Evolutionary conservation across 1,140 invertebrate species (phyloP), one percentile per base, ranked within the genome.

Genomic region (Muscidifurax raptorellus): DNA sequence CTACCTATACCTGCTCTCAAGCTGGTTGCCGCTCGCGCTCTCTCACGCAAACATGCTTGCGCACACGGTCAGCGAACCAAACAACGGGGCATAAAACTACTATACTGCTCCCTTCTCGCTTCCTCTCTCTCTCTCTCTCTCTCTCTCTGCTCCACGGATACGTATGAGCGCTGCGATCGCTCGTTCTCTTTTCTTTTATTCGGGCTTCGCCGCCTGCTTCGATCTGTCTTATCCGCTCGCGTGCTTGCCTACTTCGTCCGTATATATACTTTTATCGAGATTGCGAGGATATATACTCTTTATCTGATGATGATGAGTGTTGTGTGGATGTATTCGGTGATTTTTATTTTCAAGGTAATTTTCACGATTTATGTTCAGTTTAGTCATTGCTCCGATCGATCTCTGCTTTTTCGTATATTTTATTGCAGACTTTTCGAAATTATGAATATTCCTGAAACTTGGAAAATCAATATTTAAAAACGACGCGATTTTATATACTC

Each of bases 41-140:
- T 84, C 69, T 86, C 86, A 87, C 86, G 85, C 83, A 85, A 86
- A 85, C 47, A 82, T 69, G 82, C 59, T 76, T 83, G 59, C n/a
- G n/a, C 66, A 64, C 77, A 86, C 87, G 82, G 84, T 71, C 71
- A 67, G 81, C 52, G 75, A 84, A 74, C n/a, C 71, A 82, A 79
- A 79, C 76, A 69, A 69, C 44, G 44, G 44, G 69, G 81, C 69
- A 84, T 82, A 76, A 81, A 82, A 74, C 80, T 82, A 82, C 59
- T 36, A n/a, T n/a, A 18, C 69, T 47, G 22, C 27, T 47, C 74
- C 15, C 27, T 75, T 66, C n/a, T 75, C 80, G 67, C 66, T 36
- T 64, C 80, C 18, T 67, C 22, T 78, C 30, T n/a, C n/a, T n/a
- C n/a, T n/a, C n/a, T n/a, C n/a, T n/a, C n/a, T n/a, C n/a, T n/a